Conservation (phyloP, 2,888 invertebrate species). For the Andrena chrysosceles region DNA sequence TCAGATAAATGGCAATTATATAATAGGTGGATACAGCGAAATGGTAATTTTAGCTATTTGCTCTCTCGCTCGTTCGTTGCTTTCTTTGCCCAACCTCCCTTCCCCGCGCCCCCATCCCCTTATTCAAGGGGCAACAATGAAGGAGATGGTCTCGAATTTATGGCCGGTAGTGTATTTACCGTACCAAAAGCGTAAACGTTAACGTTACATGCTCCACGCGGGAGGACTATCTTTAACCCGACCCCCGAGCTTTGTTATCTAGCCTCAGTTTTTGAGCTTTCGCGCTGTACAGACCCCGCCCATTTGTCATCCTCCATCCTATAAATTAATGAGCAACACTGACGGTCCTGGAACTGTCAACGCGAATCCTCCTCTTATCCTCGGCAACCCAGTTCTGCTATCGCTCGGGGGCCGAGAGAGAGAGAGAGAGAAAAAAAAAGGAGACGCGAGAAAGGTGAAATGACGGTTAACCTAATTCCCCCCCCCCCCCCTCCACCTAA, state of each 20-base stretch:
- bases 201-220: not conserved
- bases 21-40: conserved; percentile 10
- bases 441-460: conserved; percentile 1
- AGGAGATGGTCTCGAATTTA: conserved; percentile 28
- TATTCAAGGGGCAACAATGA: conserved; percentile 24
- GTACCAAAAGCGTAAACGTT: conserved; percentile 23
- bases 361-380: conserved; percentile 16
- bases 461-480: conserved; percentile 33
- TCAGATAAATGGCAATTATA: conserved; percentile 38
- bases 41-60: conserved; percentile 28
- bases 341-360: not conserved
- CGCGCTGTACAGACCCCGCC: conserved; percentile 15
- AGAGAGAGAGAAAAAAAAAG: not conserved
- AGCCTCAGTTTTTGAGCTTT: conserved; percentile 7
- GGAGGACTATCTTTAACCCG: conserved; percentile 25
- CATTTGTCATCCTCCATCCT: conserved; percentile 20
- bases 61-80: conserved; percentile 22
- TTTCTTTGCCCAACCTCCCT: conserved; percentile 13
- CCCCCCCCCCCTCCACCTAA: conserved; percentile 34
- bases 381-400: conserved; percentile 1
- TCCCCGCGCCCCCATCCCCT: not conserved
- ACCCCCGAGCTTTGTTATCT: conserved; percentile 17
- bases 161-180: conserved; percentile 22
- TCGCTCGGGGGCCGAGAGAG: not conserved
- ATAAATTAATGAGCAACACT: conserved; percentile 29